Base-by-base conservation (phyloP, 1,140 invertebrate species). In the Papilio glaucus region DNA sequence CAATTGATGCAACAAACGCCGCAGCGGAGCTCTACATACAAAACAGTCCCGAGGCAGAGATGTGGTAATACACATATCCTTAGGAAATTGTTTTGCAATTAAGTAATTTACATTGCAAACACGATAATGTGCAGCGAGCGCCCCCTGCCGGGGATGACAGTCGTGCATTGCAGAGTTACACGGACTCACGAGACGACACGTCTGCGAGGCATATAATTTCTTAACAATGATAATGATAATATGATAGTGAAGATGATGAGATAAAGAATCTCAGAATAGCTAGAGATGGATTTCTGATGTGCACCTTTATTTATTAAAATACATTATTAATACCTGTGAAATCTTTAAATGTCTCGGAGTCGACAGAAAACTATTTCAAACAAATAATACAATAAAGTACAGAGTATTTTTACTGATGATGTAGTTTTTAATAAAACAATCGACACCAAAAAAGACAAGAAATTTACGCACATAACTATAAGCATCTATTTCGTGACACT, bases 41-140 rank as follows among this genome's bases (percentile, higher is more conserved):
- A n/a, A n/a, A n/a, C n/a, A n/a, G n/a, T n/a, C n/a, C n/a, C n/a
- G n/a, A n/a, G n/a, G n/a, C n/a, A n/a, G n/a, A n/a, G n/a, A n/a
- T n/a, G n/a, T n/a, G n/a, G 88, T 90, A 85, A 77, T 82, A 90
- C 86, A 85, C 85, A 87, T 90, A 49, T 7, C 8, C 15, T 21
- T 21, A 21, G 45, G 18, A 49, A 49, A 49, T 49, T 67, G 63
- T 69, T 65, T 65, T 38, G 9, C 62, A 38, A 38, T 65, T 65
- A 29, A 29, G 60, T n/a, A 62, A 38, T 18, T 26, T 49, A 49
- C 45, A 49, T 49, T 49, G 45, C 45, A 49, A 49, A 49, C 45
- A 49, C 21, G 15, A 21, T 49, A 72, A 41, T 72, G 41, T 39
- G 57, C 62, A 38, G 15, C 42, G n/a, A 45, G 45, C 45, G 45